Evolutionary conservation across 1,140 invertebrate genomes (phyloP).

Genomic region (Mylabris phalerata): DNA sequence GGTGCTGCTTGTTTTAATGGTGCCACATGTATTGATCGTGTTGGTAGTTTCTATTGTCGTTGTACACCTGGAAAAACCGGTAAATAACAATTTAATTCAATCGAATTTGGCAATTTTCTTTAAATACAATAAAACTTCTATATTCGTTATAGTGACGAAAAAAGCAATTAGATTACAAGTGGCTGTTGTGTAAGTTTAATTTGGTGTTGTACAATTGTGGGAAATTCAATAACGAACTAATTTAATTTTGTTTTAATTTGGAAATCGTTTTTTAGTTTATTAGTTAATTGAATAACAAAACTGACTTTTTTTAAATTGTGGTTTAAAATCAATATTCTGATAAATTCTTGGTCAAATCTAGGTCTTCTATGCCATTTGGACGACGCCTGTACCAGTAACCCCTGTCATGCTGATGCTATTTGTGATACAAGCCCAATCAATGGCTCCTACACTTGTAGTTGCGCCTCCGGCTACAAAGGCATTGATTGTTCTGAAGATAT

Average conservation of each 20-base stretch:
- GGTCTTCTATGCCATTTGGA: conserved; percentile 91
- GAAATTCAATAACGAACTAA: too few relatives aligned
- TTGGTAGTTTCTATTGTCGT: conserved; percentile 90
- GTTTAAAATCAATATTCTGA: too few relatives aligned
- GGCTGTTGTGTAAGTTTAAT: too few relatives aligned
- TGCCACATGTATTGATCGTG: conserved; percentile 91
- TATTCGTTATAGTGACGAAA: too few relatives aligned
- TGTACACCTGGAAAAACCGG: conserved; percentile 94
- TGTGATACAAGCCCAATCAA: conserved; percentile 95
- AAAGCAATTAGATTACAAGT: too few relatives aligned
- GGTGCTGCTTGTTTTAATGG: conserved; percentile 92
- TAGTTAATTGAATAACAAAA: too few relatives aligned
- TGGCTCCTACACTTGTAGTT: conserved; percentile 89
- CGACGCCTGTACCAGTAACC: conserved; percentile 94
- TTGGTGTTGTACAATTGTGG: too few relatives aligned
- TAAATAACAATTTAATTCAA: conserved; percentile 40
- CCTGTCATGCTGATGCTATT: conserved; percentile 87
- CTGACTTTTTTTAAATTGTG: too few relatives aligned
- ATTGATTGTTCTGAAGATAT: conserved; percentile 89
- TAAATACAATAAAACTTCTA: too few relatives aligned
- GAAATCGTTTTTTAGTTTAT: too few relatives aligned
- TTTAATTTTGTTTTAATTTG: too few relatives aligned
- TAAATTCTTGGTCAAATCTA: conserved; percentile 26
- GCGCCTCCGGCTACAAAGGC: conserved; percentile 85
- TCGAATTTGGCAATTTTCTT: neutral